Evolutionary conservation across 2,888 invertebrate genomes (phyloP).

Genomic region (Nezara viridula): DNA sequence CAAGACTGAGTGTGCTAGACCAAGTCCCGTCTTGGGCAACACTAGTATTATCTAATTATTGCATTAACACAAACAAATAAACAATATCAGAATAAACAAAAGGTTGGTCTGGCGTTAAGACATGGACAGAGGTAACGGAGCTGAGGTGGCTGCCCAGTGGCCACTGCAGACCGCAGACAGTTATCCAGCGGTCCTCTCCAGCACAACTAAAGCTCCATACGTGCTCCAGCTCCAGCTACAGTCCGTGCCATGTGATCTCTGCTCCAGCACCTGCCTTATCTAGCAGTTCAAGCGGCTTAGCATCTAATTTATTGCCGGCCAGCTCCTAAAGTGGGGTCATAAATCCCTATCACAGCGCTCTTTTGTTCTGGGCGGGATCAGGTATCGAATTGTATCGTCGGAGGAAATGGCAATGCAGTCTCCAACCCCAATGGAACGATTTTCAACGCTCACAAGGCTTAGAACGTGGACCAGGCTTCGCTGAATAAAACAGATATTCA

Average conservation of each 20-base stretch:
- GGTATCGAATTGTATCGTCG: neutral
- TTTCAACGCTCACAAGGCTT: neutral
- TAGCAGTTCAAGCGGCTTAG: neutral
- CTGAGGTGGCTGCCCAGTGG: conserved; percentile 18
- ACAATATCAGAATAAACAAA: neutral
- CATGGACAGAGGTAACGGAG: neutral
- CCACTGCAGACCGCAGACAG: conserved; percentile 28
- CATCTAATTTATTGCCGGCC: conserved; percentile 47
- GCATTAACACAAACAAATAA: too few relatives aligned
- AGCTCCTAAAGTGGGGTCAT: neutral
- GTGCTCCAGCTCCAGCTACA: conserved; percentile 19
- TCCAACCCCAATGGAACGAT: neutral
- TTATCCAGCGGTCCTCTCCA: neutral
- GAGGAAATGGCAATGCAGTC: neutral
- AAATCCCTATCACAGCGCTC: neutral
- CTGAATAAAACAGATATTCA: too few relatives aligned
- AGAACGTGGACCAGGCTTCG: neutral
- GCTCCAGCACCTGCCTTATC: conserved; percentile 18
- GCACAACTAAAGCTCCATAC: conserved; percentile 17
- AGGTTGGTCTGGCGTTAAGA: neutral
- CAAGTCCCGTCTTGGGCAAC: too few relatives aligned
- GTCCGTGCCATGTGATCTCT: neutral
- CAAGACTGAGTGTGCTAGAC: too few relatives aligned
- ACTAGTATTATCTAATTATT: too few relatives aligned
- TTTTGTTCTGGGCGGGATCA: neutral